Evolutionary conservation across 2,113 vertebrate genomes (phyloP), one percentile per base, ranked within the genome.

Genomic region (Petrocephalus zakoni): DNA sequence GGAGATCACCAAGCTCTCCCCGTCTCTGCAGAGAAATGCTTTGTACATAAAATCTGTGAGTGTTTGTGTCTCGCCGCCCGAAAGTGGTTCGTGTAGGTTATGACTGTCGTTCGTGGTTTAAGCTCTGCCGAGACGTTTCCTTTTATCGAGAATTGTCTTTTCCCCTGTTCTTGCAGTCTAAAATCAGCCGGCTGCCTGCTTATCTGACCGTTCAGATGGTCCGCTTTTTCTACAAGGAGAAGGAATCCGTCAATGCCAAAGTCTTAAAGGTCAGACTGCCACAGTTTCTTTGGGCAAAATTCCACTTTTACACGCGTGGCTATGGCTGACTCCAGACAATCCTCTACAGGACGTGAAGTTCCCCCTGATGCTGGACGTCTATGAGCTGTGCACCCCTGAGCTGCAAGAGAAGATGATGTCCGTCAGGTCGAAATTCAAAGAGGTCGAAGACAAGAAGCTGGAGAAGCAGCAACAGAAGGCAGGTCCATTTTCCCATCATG

Each of bases 191-290:
- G 25, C 93, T 99, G 87, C 98, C 98, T 89, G 97, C 97, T 0
- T 99, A 99, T 94, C 92, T 99, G 94, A 98, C 98, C 17, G 96
- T 99, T 94, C 98, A 99, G 93, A 99, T 99, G 98, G 98, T 99
- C 90, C 94, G 98, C 42, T 99, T 99, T 95, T 99, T 97, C 96
- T 99, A 99, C 95, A 99, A 99, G 94, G 98, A 99, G 92, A 99
- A 99, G 92, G 98, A 99, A 94, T 99, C 98, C 51, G 98, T 99
- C 92, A 99, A 99, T 93, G 98, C 98, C 93, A 99, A 99, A 98
- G 97, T 99, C 93, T 97, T 99, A 52, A 99, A 99, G 97, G 98
- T 98, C 90, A 89, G 91, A 90, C 2, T 64, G 0, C 5, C 84
- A 2, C 25, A 17, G 2, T 21, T 15, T 25, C 51, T 55, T 52